Evolutionary conservation across 2,113 vertebrate genomes (phyloP).

Genomic region (Brachyistius frenatus): DNA sequence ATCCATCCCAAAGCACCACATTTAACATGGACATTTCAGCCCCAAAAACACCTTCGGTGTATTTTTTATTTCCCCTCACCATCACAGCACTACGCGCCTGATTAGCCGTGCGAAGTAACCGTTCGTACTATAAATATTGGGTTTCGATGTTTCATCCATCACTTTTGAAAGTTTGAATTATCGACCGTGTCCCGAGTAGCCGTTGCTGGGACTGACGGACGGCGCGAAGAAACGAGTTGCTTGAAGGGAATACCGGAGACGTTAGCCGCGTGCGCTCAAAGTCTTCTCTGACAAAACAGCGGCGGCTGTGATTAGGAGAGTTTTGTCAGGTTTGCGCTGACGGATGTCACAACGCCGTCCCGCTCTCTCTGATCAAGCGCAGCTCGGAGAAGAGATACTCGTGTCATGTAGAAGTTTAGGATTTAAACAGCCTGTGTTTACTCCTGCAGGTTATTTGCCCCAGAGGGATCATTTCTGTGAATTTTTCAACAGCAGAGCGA

Average conservation of each 20-base stretch:
- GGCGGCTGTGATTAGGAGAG: conserved; percentile 32
- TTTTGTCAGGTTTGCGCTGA: conserved; percentile 33
- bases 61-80: neutral
- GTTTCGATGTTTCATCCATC: neutral
- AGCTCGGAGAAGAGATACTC: conserved; percentile 8
- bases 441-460: conserved; percentile 51
- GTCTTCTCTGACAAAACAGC: conserved; percentile 39
- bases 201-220: conserved; percentile 12
- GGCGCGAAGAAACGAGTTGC: conserved; percentile 20
- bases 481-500: conserved; percentile 6
- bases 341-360: conserved; percentile 36
- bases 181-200: neutral
- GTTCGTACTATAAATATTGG: neutral
- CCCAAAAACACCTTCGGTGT: neutral
- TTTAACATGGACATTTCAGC: neutral
- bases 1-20: neutral
- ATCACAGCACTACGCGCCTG: too few relatives aligned
- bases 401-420: conserved; percentile 14
- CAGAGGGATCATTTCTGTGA: conserved; percentile 32
- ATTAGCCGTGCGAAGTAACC: neutral
- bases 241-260: conserved; percentile 3
- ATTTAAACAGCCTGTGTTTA: conserved; percentile 47
- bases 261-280: conserved; percentile 26
- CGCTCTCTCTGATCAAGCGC: conserved; percentile 37
- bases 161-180: neutral